Conservation (phyloP, 1,140 invertebrate genomes). For the Heliconius eleuchia region DNA sequence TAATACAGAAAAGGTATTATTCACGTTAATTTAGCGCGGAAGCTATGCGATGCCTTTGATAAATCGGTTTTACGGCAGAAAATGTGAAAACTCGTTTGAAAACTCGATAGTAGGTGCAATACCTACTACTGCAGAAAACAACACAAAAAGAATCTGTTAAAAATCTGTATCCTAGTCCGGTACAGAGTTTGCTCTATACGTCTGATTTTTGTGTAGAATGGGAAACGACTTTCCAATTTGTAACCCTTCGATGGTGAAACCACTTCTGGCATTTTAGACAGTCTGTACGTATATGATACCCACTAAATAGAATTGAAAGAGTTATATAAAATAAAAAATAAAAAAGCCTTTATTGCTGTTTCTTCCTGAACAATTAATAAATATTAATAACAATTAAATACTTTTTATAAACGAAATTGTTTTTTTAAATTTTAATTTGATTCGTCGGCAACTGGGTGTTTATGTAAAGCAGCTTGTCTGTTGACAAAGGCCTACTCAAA, state of each 20-base stretch:
- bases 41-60: neutral
- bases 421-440: no score
- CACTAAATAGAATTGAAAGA: no score
- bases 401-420: no score
- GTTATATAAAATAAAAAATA: no score
- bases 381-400: no score
- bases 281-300: neutral
- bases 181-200: neutral
- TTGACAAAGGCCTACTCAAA: no score
- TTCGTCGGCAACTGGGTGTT: no score
- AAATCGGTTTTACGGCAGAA: neutral
- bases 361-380: no score
- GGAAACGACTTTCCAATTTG: neutral
- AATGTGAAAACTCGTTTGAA: conserved; percentile 10
- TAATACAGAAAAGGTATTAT: no score
- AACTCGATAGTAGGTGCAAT: neutral
- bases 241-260: neutral
- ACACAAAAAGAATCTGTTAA: neutral
- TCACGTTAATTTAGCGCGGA: no score
- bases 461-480: no score
- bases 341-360: no score
- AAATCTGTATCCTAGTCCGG: neutral
- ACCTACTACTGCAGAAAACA: neutral
- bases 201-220: neutral
- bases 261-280: neutral